Evolutionary conservation across 1,140 invertebrate genomes (phyloP).

Genomic region (Paraescarpia echinospica): DNA sequence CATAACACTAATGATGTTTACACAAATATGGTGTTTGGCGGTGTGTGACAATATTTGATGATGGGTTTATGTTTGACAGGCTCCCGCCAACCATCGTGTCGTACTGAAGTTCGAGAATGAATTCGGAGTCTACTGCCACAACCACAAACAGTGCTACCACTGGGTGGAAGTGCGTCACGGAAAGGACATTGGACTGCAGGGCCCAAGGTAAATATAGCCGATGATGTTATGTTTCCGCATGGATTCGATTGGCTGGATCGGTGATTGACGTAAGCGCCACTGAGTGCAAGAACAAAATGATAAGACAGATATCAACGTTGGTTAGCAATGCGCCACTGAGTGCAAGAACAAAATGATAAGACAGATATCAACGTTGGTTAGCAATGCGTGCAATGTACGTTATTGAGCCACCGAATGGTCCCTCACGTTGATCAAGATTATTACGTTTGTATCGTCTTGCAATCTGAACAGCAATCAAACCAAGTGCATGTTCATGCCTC

Average conservation of each 20-base stretch:
- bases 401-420: background rate
- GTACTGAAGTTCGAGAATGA: constrained; percentile 15
- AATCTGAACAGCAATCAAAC: background rate
- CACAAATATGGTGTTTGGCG: background rate
- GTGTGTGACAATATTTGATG: background rate
- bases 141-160: constrained; percentile 17
- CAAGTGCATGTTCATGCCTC: background rate
- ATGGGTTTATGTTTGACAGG: constrained; percentile 8
- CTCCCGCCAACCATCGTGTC: constrained; percentile 12
- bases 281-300: background rate
- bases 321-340: background rate
- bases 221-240: background rate
- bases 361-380: background rate
- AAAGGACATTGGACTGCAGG: constrained; percentile 2
- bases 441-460: background rate
- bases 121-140: constrained; percentile 14
- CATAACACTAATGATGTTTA: background rate
- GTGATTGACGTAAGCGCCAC: background rate
- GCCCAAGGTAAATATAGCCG: constrained; percentile 6
- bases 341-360: background rate
- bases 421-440: background rate
- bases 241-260: background rate
- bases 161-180: constrained; percentile 24
- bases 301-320: background rate
- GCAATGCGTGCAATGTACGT: background rate